Percentiles rank a stretch among this genome's conserved stretches.
These are phyloP conservation scores for Cryptophagus acutangulus DNA, from an alignment of 2,888 invertebrate genomes.

Conservation along the genomic window DNA sequence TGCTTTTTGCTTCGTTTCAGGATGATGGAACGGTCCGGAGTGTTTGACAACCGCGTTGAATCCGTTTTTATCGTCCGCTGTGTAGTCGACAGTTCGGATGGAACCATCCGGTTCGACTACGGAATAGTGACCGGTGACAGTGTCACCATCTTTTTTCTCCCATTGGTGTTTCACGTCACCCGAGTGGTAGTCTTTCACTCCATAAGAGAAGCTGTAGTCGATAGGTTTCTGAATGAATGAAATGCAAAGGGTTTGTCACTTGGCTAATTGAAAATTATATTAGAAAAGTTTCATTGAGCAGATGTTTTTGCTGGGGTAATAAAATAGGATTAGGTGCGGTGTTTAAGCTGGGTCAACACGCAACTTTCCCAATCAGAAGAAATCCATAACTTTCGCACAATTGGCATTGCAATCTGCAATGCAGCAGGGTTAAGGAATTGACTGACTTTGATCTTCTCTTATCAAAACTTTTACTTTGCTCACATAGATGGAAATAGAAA, in stretches of 20 bases:
- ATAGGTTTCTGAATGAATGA: conserved; percentile 49
- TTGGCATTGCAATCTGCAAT: background rate
- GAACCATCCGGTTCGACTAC: conserved; percentile 64
- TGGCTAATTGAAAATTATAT: background rate
- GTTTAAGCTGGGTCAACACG: background rate
- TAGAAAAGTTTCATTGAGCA: conserved; percentile 1
- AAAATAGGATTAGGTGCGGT: conserved; percentile 4
- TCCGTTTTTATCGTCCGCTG: conserved; percentile 54
- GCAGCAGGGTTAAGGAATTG: no score
- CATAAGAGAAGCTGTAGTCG: conserved; percentile 59
- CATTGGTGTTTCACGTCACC: conserved; percentile 60
- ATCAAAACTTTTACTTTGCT: no score
- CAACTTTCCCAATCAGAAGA: conserved; percentile 11
- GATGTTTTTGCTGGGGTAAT: conserved; percentile 6
- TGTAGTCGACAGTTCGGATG: conserved; percentile 57
- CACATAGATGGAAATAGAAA: no score
- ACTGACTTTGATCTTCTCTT: no score
- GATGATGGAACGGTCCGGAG: conserved; percentile 48
- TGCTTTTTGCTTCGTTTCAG: conserved; percentile 20
- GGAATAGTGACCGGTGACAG: conserved; percentile 62
- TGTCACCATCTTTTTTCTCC: conserved; percentile 59
- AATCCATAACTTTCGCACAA: conserved; percentile 14
- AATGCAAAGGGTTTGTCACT: conserved; percentile 1
- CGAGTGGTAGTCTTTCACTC: conserved; percentile 56
- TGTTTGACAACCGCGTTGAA: conserved; percentile 57